phyloP scores from a whole-genome alignment of 2,113 vertebrate species.

The Spermophilus dauricus region DNA sequence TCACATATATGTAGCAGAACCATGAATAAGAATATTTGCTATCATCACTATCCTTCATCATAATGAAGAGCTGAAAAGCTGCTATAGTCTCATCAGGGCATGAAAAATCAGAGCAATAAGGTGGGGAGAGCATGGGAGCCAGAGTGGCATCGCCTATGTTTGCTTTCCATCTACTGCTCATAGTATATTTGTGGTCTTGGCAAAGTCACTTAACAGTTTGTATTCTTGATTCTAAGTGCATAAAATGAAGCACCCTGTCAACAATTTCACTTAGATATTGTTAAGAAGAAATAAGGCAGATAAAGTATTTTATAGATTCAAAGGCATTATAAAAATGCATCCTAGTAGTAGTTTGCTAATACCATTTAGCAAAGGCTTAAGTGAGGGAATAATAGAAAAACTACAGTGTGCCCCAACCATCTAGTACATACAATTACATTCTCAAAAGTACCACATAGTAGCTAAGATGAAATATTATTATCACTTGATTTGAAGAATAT shows the following conservation, averaged over 20 bases:
- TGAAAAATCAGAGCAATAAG: not conserved
- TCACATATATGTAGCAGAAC: not conserved
- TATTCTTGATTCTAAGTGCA: not conserved
- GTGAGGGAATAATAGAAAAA: not conserved
- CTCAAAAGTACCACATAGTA: not conserved
- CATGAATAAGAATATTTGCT: not conserved
- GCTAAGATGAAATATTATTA: not conserved
- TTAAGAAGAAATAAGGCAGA: not conserved
- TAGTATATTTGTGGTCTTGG: not conserved
- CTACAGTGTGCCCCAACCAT: not conserved
- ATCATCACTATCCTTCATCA: not conserved
- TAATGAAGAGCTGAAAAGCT: not conserved
- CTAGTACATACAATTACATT: not conserved
- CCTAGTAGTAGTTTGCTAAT: not conserved
- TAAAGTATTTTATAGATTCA: slow-evolving; percentile 12
- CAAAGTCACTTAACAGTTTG: not conserved
- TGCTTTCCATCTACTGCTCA: not conserved
- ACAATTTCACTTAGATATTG: not conserved
- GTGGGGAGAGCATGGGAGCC: no score
- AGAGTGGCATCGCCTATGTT: not conserved
- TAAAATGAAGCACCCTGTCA: not conserved
- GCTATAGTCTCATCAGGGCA: not conserved
- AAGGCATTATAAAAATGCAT: slow-evolving; percentile 6
- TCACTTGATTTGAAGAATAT: slow-evolving; percentile 39
- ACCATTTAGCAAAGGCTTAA: slow-evolving; percentile 5